Conservation (phyloP, 2,113 vertebrate genomes). For the Morone chrysops region DNA sequence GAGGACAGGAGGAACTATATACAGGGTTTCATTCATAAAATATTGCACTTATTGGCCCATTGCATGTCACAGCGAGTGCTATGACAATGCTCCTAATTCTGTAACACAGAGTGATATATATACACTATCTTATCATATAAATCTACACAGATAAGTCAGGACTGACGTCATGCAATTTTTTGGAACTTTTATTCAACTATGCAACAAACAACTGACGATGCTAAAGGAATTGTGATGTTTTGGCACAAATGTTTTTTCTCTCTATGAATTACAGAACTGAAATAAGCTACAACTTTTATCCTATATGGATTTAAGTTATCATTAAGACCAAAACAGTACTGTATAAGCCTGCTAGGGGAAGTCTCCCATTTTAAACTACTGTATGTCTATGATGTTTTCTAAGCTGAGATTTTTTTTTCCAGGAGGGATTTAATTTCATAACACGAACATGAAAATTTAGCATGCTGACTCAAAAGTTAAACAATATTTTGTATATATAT, state of each 20-base stretch:
- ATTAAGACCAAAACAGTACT: slow-evolving; percentile 34
- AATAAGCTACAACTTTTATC: slow-evolving; percentile 21
- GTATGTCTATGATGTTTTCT: slow-evolving; percentile 4
- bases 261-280: slow-evolving; percentile 32
- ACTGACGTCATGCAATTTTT: slow-evolving; percentile 90
- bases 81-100: slow-evolving; percentile 87
- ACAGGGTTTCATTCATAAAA: slow-evolving; percentile 95
- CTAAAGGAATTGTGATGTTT: slow-evolving; percentile 56
- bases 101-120: slow-evolving; percentile 85
- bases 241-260: slow-evolving; percentile 69
- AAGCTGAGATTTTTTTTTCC: slow-evolving; percentile 6
- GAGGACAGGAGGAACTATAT: slow-evolving; percentile 89
- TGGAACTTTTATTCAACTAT: slow-evolving; percentile 65
- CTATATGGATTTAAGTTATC: slow-evolving; percentile 19
- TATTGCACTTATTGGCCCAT: slow-evolving; percentile 99
- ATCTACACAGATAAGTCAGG: slow-evolving; percentile 86
- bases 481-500: slow-evolving; percentile 58
- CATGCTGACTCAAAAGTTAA: slow-evolving; percentile 63
- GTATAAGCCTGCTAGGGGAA: slow-evolving; percentile 17
- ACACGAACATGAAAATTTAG: slow-evolving; percentile 54
- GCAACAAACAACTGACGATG: slow-evolving; percentile 64
- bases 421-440: slow-evolving; percentile 26
- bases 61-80: slow-evolving; percentile 87
- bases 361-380: slow-evolving; percentile 18
- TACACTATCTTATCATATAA: slow-evolving; percentile 81